These are phyloP conservation scores for Progne subis DNA, from an alignment of 2,113 vertebrate species.

Conservation along the genomic window DNA sequence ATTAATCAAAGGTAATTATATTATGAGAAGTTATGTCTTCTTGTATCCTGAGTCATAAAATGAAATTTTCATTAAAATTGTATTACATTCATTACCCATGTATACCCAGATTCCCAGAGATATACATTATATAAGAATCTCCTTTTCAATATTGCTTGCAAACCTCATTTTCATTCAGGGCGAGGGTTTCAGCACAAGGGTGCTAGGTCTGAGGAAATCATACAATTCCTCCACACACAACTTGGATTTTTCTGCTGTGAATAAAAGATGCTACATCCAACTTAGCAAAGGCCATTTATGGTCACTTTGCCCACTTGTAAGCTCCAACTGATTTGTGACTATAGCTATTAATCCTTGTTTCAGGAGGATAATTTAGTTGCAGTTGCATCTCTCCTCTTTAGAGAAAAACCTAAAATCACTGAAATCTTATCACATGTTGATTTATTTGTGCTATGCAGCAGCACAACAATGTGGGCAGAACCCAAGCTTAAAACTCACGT, in stretches of 20 bases:
- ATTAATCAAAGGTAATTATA: slow-evolving; percentile 74
- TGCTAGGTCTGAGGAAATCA: background rate
- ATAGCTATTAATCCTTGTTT: background rate
- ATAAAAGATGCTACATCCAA: background rate
- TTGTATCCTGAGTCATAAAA: slow-evolving; percentile 68
- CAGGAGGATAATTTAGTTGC: background rate
- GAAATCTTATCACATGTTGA: background rate
- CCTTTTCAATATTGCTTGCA: slow-evolving; percentile 34
- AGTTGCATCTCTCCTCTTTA: background rate
- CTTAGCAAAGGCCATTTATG: background rate
- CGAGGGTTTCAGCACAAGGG: background rate
- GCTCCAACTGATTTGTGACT: background rate
- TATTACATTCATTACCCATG: slow-evolving; percentile 67
- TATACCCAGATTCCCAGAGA: slow-evolving; percentile 70
- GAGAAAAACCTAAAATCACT: background rate
- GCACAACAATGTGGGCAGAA: background rate
- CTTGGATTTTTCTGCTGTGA: background rate
- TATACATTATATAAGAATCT: slow-evolving; percentile 67
- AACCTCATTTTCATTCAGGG: slow-evolving; percentile 54
- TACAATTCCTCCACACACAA: background rate
- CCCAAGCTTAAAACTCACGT: background rate
- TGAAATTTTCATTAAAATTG: slow-evolving; percentile 72
- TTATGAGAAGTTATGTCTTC: slow-evolving; percentile 68
- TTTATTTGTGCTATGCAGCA: background rate
- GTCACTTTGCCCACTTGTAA: background rate